Evolutionary conservation across 92 coral and sea anemone genomes (phyloP).

Genomic region (Heteractis magnifica): DNA sequence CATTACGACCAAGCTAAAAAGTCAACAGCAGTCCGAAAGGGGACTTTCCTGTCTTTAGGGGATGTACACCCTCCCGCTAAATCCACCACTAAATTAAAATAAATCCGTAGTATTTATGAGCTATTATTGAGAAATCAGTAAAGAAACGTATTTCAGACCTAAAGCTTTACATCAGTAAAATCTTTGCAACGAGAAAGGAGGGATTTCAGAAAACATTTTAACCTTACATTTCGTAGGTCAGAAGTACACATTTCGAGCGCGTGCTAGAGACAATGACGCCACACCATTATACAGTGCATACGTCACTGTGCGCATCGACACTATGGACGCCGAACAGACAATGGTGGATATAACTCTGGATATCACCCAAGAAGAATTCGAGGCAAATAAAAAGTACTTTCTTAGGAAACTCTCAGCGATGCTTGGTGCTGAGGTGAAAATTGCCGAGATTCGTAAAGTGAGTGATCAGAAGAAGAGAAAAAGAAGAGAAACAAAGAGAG

Average conservation of each 20-base stretch:
- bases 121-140: too few species aligned
- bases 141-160: too few species aligned
- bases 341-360: slow-evolving; percentile 61
- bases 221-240: slow-evolving; percentile 18
- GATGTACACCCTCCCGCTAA: too few species aligned
- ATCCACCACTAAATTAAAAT: too few species aligned
- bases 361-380: slow-evolving; percentile 54
- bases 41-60: too few species aligned
- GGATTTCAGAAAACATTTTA: too few species aligned
- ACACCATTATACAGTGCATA: slow-evolving; percentile 43
- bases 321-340: slow-evolving; percentile 49
- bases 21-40: too few species aligned
- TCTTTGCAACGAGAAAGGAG: too few species aligned
- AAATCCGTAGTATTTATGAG: too few species aligned
- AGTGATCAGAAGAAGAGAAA: slow-evolving; percentile 29
- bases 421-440: slow-evolving; percentile 54
- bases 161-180: too few species aligned
- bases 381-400: slow-evolving; percentile 47
- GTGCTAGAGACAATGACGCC: slow-evolving; percentile 57
- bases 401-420: slow-evolving; percentile 32
- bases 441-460: slow-evolving; percentile 29
- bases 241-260: slow-evolving; percentile 45
- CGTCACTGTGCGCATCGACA: slow-evolving; percentile 45
- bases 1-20: too few species aligned
- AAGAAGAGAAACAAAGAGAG: slow-evolving; percentile 43